These are phyloP conservation scores for Leptestheria dahalacensis DNA, from an alignment of 1,140 invertebrate species.

Conservation along the genomic window DNA sequence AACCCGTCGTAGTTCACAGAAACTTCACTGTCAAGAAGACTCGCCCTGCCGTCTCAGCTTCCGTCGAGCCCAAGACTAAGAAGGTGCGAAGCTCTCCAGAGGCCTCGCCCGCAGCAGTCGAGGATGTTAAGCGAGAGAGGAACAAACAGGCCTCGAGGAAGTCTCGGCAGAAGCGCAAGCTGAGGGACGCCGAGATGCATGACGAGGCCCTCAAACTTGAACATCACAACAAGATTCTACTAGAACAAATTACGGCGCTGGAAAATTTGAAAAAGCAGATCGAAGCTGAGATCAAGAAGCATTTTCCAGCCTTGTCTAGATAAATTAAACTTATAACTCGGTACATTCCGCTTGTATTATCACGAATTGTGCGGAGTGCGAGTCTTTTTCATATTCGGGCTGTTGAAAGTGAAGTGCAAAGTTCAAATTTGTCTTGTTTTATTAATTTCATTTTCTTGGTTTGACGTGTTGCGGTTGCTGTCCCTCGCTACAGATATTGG, in stretches of 20 bases:
- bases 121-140: not conserved
- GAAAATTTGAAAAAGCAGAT: not conserved
- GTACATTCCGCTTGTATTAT: too few species aligned
- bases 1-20: too few species aligned
- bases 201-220: not conserved
- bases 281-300: not conserved
- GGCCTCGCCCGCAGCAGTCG: not conserved
- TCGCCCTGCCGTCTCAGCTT: not conserved
- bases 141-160: not conserved
- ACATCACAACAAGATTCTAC: not conserved
- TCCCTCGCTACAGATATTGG: too few species aligned
- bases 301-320: too few species aligned
- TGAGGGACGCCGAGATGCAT: not conserved
- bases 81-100: not conserved
- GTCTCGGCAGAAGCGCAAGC: not conserved
- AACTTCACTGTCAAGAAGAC: not conserved
- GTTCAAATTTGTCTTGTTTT: too few species aligned
- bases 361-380: too few species aligned
- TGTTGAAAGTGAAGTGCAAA: too few species aligned
- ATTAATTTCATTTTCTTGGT: too few species aligned
- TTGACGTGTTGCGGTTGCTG: too few species aligned
- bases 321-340: too few species aligned
- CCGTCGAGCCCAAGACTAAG: not conserved
- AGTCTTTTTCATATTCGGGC: too few species aligned
- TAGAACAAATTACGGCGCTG: not conserved